Conservation (phyloP, 1,140 invertebrate species). For the Galleria mellonella region DNA sequence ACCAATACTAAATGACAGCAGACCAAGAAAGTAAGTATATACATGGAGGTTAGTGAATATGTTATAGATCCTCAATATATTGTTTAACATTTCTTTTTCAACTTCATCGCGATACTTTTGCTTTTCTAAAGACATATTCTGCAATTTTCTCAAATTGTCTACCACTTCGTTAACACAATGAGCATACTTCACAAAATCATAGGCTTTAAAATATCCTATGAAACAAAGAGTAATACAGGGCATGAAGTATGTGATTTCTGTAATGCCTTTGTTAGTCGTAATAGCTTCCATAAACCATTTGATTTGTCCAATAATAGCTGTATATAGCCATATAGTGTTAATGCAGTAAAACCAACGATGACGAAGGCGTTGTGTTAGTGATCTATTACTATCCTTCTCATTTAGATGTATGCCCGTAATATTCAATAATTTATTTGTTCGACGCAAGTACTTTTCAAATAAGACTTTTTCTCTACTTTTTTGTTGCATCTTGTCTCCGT, state of each 20-base stretch:
- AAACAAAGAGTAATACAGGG: slow-evolving; percentile 16
- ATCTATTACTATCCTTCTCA: slow-evolving; percentile 9
- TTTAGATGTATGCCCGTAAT: slow-evolving; percentile 10
- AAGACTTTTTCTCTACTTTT: slow-evolving; percentile 5
- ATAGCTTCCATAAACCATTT: slow-evolving; percentile 12
- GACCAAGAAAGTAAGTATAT: not conserved
- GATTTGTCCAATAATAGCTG: slow-evolving; percentile 8
- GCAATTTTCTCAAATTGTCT: slow-evolving; percentile 6
- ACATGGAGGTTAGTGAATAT: slow-evolving; percentile 1
- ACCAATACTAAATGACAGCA: slow-evolving; percentile 14
- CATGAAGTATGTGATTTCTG: slow-evolving; percentile 16
- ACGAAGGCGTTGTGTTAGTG: slow-evolving; percentile 3
- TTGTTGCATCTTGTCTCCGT: not conserved
- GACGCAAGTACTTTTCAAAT: slow-evolving; percentile 13
- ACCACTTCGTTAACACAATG: slow-evolving; percentile 15
- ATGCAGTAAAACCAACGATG: slow-evolving; percentile 11
- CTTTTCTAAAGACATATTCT: not conserved
- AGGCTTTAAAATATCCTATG: slow-evolving; percentile 15
- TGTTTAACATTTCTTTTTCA: slow-evolving; percentile 7
- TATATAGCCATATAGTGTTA: slow-evolving; percentile 5
- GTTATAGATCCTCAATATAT: slow-evolving; percentile 1
- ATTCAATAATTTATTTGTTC: slow-evolving; percentile 11
- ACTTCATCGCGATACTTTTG: not conserved
- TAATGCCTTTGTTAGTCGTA: slow-evolving; percentile 3
- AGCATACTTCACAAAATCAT: slow-evolving; percentile 10